Conservation (phyloP, 2,113 vertebrate genomes). For the Taxidea taxus region DNA sequence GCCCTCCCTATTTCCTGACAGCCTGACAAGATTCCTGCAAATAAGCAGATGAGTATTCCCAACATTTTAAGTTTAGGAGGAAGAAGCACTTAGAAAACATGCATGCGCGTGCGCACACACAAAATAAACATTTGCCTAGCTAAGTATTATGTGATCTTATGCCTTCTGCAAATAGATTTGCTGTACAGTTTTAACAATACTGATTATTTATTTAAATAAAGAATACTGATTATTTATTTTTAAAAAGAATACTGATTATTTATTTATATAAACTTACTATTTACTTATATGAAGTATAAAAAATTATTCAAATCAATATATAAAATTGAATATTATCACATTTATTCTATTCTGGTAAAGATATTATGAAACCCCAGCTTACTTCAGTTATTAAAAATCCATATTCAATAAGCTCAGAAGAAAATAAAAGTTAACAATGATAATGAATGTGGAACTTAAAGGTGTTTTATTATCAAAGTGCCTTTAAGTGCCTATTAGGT, state of each 20-base stretch:
- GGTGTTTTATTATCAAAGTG: neutral
- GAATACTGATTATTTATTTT: too few species aligned
- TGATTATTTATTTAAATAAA: too few species aligned
- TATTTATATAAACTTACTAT: neutral
- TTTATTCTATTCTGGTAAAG: neutral
- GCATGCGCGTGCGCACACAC: accelerated
- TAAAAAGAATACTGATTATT: neutral
- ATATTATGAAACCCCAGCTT: neutral
- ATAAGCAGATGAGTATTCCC: neutral
- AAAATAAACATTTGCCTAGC: neutral
- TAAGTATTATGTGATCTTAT: neutral
- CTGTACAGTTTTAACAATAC: neutral
- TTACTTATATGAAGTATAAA: neutral
- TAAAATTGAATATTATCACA: neutral
- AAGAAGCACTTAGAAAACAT: neutral
- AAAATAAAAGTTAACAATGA: neutral
- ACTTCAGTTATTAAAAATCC: neutral
- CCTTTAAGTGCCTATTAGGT: neutral
- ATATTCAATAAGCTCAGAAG: neutral
- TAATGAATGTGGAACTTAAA: neutral
- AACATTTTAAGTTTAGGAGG: neutral
- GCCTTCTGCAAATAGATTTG: neutral
- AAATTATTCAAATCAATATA: neutral
- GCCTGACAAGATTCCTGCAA: neutral
- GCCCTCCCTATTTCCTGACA: neutral